phyloP scores from a whole-genome alignment of 2,113 vertebrate genomes.

The Sphyrna mokarran region DNA sequence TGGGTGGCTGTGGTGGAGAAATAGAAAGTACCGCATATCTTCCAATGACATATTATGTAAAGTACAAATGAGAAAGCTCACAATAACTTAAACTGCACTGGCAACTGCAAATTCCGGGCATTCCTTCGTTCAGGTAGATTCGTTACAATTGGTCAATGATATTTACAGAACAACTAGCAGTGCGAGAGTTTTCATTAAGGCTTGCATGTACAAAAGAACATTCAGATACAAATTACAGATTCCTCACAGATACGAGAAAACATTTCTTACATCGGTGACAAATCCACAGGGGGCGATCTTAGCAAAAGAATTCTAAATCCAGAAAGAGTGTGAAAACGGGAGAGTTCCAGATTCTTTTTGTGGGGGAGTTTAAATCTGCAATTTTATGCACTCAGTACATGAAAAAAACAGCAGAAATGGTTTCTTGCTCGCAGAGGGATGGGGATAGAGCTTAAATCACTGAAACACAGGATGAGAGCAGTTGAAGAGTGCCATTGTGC shows the following conservation, averaged over 20 bases:
- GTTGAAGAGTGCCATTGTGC: too few relatives aligned
- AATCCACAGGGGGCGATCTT: background rate
- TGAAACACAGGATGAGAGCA: too few relatives aligned
- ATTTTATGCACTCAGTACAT: too few relatives aligned
- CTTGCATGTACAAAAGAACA: background rate
- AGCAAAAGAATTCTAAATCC: too few relatives aligned
- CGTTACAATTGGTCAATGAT: background rate
- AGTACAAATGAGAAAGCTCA: background rate
- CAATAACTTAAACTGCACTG: constrained; percentile 18
- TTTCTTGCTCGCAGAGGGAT: too few relatives aligned
- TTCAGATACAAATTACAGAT: background rate
- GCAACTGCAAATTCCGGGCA: background rate
- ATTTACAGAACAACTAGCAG: background rate
- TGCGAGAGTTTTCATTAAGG: background rate
- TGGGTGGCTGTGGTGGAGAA: background rate
- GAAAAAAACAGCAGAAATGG: too few relatives aligned
- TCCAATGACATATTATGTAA: background rate
- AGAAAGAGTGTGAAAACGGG: too few relatives aligned
- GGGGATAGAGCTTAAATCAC: too few relatives aligned
- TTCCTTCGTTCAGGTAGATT: background rate
- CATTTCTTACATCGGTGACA: background rate
- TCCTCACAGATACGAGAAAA: background rate
- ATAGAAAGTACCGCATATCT: background rate
- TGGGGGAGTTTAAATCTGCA: too few relatives aligned
- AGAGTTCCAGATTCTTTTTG: too few relatives aligned